Conservation (phyloP, 30 jellyfish, hydroid and myxozoan species). For the Hydractinia echinata region DNA sequence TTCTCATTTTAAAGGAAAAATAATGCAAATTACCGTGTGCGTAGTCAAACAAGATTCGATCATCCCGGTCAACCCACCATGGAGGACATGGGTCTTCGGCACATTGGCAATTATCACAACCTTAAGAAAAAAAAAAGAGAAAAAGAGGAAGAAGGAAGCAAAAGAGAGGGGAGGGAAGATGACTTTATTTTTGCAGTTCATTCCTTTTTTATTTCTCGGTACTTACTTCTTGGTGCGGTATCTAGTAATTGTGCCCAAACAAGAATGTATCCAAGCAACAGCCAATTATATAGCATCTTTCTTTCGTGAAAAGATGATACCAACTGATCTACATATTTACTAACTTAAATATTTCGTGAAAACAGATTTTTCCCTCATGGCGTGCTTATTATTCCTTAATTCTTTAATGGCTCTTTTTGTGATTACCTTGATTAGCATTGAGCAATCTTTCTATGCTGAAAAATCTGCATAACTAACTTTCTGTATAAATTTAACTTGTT, state of each 20-base stretch:
- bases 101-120: conserved; percentile 30
- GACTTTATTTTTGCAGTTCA: not conserved
- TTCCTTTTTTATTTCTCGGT: not conserved
- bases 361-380: too few relatives aligned
- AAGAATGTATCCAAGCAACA: conserved; percentile 3
- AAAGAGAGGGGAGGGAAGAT: not conserved
- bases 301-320: too few relatives aligned
- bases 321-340: too few relatives aligned
- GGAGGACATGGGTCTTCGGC: conserved; percentile 73
- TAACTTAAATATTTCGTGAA: too few relatives aligned
- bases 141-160: not conserved
- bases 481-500: too few relatives aligned
- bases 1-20: too few relatives aligned
- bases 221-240: conserved; percentile 6
- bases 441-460: too few relatives aligned
- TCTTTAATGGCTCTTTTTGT: too few relatives aligned
- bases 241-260: conserved; percentile 14
- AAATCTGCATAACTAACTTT: too few relatives aligned
- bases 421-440: too few relatives aligned
- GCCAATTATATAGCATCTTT: conserved; percentile 1
- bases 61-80: conserved; percentile 85
- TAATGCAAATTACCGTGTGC: conserved; percentile 67
- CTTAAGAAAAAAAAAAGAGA: not conserved
- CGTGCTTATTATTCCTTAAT: too few relatives aligned
- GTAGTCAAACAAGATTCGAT: conserved; percentile 59